Base-by-base conservation (phyloP, 2,888 invertebrate species). In the Pyrgus malvae region DNA sequence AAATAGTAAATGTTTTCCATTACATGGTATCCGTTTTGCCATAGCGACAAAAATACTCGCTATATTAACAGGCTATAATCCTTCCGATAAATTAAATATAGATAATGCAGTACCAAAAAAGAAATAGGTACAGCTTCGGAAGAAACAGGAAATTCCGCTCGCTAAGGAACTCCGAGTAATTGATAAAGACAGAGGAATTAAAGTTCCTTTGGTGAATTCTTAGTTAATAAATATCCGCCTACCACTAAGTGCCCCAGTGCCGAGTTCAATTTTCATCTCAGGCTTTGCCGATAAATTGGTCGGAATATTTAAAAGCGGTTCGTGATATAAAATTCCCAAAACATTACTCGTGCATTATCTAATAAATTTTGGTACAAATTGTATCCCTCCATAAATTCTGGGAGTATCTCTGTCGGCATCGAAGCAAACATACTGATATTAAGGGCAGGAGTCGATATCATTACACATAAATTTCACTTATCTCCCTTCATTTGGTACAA, bases 381-480 rank as follows among this genome's bases (percentile, higher is more conserved):
- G 51, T 51, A 51, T 51, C 44, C 56, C 41, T 21, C 56, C 56
- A 56, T 56, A 56, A 56, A 56, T 56, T 56, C 41, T 21, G 23
- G 9, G 25, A 17, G 48, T 80, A 83, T 83, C 82, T 75, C 66
- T 67, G 67, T 65, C 70, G 70, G 68, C 72, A 82, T 82, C 80
- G 74, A 78, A 80, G 69, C 79, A 79, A 80, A 83, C 79, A 77
- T 72, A 81, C 76, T 74, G 80, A 82, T 80, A 76, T 70, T 74
- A 77, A 75, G 82, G 83, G 70, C 78, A 77, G 65, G 69, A 83
- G 81, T 81, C 80, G 82, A 78, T 82, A 81, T 82, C 80, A 76
- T 81, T 82, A 77, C 76, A 77, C 83, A 84, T 84, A 84, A 83
- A 84, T 83, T 82, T 73, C 75, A 81, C 77, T 82, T 84, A 84